A percentile compares a stretch with the other conserved stretches of the same genome.
phyloP scores from a whole-genome alignment of 1,140 invertebrate species.

The Dendroctonus valens region DNA sequence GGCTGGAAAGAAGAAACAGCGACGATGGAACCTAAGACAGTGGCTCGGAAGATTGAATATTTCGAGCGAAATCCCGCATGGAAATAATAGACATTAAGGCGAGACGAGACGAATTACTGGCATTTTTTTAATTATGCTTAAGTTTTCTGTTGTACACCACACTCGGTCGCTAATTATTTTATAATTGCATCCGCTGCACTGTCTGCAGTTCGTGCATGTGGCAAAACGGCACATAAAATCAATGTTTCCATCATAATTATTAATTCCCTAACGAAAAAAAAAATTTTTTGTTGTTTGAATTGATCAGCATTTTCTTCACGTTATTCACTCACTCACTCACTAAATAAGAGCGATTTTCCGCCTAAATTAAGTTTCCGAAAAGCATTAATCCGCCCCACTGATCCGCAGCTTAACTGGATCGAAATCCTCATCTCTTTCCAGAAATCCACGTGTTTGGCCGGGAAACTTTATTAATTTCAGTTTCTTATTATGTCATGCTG shows the following conservation, averaged over 20 bases:
- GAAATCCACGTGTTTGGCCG: constrained; percentile 13
- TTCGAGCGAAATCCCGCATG: neutral
- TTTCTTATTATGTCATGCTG: constrained; percentile 11
- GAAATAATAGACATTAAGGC: constrained; percentile 11
- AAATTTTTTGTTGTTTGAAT: too few species aligned
- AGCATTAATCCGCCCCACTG: too few species aligned
- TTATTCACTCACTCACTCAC: too few species aligned
- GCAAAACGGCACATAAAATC: constrained; percentile 17
- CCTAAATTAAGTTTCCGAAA: too few species aligned
- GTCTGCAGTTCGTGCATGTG: constrained; percentile 11
- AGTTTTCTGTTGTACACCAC: constrained; percentile 14
- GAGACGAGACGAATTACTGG: constrained; percentile 7
- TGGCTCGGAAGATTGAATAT: too few species aligned
- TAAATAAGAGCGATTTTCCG: too few species aligned
- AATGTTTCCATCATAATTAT: too few species aligned
- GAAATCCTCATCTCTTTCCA: neutral
- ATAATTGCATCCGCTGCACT: constrained; percentile 21
- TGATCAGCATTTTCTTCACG: too few species aligned
- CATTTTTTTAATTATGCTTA: constrained; percentile 19
- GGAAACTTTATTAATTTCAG: constrained; percentile 14
- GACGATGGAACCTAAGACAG: too few species aligned
- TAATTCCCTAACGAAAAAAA: too few species aligned
- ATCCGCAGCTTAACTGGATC: too few species aligned
- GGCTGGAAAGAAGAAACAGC: too few species aligned
- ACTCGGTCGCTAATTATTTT: constrained; percentile 18